Evolutionary conservation across 2,797 vertebrate species (phyloP).

Genomic region (Natrix natrix): DNA sequence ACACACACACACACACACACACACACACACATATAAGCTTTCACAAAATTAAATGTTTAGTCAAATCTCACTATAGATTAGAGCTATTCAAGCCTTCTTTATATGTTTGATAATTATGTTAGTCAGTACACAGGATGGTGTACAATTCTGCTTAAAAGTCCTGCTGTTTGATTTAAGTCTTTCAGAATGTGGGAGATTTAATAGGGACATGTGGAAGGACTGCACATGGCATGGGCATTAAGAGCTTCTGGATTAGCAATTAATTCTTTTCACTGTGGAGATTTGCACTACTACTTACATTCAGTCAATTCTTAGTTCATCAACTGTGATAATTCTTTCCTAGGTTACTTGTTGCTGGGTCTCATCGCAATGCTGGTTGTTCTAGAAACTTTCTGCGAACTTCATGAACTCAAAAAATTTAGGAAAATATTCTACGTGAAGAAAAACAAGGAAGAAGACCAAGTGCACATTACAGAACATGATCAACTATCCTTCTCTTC

Average conservation of each 20-base stretch:
- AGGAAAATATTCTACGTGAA: slow-evolving; percentile 95
- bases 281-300: not conserved
- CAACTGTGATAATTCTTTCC: not conserved
- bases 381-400: slow-evolving; percentile 96
- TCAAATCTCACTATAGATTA: not conserved
- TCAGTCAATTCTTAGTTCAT: slow-evolving; percentile 14
- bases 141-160: not conserved
- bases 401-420: slow-evolving; percentile 93
- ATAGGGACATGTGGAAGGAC: not conserved
- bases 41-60: not conserved
- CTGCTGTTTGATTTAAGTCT: not conserved
- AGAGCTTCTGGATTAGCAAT: not conserved
- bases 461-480: slow-evolving; percentile 86
- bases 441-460: slow-evolving; percentile 90
- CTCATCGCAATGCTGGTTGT: slow-evolving; percentile 94
- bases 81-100: not conserved
- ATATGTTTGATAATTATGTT: not conserved
- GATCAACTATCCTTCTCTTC: slow-evolving; percentile 93
- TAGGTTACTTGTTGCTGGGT: slow-evolving; percentile 91
- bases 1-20: too few relatives aligned
- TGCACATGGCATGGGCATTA: too few relatives aligned
- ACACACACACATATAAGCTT: not conserved
- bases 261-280: not conserved
- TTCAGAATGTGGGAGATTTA: not conserved
- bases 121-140: not conserved